phyloP scores from a whole-genome alignment of 2,113 vertebrate species.

The Crocuta crocuta region DNA sequence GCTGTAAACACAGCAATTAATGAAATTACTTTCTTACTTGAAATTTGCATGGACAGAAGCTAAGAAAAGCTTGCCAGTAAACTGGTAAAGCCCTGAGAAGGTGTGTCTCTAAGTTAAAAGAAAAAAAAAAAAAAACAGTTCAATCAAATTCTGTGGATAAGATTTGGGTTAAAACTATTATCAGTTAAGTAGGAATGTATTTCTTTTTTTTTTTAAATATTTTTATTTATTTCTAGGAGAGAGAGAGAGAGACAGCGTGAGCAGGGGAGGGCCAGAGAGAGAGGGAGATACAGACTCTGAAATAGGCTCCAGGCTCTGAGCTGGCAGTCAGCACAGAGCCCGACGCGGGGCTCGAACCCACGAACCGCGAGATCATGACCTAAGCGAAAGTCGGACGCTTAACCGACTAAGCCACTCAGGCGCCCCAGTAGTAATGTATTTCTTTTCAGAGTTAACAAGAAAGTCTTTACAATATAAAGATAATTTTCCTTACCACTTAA shows the following conservation, averaged over 20 bases:
- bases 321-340: too few relatives aligned
- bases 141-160: neutral
- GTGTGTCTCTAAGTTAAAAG: neutral
- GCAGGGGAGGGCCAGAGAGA: too few relatives aligned
- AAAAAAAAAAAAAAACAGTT: neutral
- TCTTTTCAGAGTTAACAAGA: slow-evolving; percentile 25
- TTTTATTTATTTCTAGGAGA: too few relatives aligned
- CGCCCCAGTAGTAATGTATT: neutral
- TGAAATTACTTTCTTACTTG: neutral
- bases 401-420: too few relatives aligned
- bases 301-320: too few relatives aligned
- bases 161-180: neutral
- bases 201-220: neutral
- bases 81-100: neutral
- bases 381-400: too few relatives aligned
- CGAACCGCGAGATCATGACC: too few relatives aligned
- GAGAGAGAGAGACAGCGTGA: too few relatives aligned
- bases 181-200: neutral
- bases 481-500: neutral
- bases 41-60: neutral
- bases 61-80: neutral
- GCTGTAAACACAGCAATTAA: neutral
- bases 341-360: too few relatives aligned
- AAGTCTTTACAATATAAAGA: slow-evolving; percentile 26
- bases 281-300: too few relatives aligned